Base-by-base conservation (phyloP, 2,888 invertebrate species). In the Myopa testacea region DNA sequence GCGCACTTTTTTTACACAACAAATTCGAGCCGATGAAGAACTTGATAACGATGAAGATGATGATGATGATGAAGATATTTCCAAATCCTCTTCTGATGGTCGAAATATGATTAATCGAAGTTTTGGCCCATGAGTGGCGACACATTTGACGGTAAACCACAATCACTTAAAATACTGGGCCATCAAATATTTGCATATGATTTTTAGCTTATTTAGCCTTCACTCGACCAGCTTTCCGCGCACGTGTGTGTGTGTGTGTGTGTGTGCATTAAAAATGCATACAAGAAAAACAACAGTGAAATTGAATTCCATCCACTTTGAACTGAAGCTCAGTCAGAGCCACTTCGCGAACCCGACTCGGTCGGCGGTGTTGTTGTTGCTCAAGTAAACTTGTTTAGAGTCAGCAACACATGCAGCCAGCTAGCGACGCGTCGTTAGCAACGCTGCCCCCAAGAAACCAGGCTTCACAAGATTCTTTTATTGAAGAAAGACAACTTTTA, bases 331-430 rank as follows among this genome's bases (percentile, higher is more conserved):
- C 63, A 73, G 65, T 40, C 77, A 34, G 60, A 75, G 77, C 26
- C 40, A 19, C 38, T 55, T 26, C 40, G 63, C 52, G 26, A 70
- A 19, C 52, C 72, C 50, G 55, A 10, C 62, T 67, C 77, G 26
- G 26, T 76, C 75, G 76, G 78, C 75, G 76, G 78, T 77, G 77
- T 71, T 74, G 77, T 45, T 45, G 73, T 80, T 82, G 81, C 81
- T 81, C 81, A 80, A 45, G 10, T 81, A 84, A 84, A 84, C 84
- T 84, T 84, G 83, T 83, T 83, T 83, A 83, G 82, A 82, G 81
- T 82, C 82, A 84, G 38, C 78, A 69, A 79, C 67, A 81, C 81
- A 78, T 34, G 50, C 45, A 55, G 40, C 12, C 75, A 45, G 40
- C 12, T 68, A 45, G 50, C 40, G 50, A n/a, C 16, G 14, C 55